Base-by-base conservation (phyloP, 2,888 invertebrate species). In the Sclerodermus sp. region DNA sequence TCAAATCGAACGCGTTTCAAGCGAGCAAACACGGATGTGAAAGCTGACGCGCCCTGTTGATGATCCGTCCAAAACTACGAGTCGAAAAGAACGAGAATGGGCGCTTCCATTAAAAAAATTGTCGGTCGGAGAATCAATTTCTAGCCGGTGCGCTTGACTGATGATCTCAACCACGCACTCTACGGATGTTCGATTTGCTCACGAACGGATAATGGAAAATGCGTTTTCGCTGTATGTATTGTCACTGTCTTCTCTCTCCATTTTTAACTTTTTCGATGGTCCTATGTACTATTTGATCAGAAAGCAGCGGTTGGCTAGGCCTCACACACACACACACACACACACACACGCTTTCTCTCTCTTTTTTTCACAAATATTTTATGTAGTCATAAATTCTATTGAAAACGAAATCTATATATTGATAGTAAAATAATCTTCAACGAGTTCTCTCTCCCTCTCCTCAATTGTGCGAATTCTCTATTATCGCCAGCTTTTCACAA, bases 181-280 rank as follows among this genome's bases (percentile, higher is more conserved):
- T 8, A 23, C 23, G 8, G 23, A 23, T 23, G 23, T 58, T 41
- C 60, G 55, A 62, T 62, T 56, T 62, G 58, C 51, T 55, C 60
- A 56, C 57, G 52, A 51, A 34, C 34, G n/a, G 46, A 64, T 69
- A 68, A 69, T 69, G 69, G 69, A 69, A 69, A 69, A 69, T 53
- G 62, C 64, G 64, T 67, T 69, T 66, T 62, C 59, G 56, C 56
- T 58, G 60, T 62, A 66, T 58, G 60, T 62, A 66, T 67, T 51
- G 63, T 57, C 58, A 38, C 40, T 51, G 39, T 30, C 45, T 45
- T 42, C 40, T 39, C 38, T 44, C 45, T 38, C 49, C 39, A 37
- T 42, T 29, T n/a, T n/a, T n/a, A 23, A 23, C 3, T 23, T 23
- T 23, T 23, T 23, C 23, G 8, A 23, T 23, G 23, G n/a, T 23